Evolutionary conservation across 2,113 vertebrate species (phyloP).

Genomic region (Percopsis transmontana): DNA sequence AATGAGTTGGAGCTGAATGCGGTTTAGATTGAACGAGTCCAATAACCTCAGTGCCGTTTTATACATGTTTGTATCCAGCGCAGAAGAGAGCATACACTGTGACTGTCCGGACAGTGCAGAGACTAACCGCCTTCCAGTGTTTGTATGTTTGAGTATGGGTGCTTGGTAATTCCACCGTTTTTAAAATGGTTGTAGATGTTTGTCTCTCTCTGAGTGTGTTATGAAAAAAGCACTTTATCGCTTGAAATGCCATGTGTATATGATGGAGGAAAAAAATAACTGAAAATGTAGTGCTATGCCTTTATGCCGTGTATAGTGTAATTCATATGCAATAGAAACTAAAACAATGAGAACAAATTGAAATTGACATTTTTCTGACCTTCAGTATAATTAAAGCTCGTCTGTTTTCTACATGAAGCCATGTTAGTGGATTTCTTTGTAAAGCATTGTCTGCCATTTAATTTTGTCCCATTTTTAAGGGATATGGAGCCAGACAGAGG

Average conservation of each 20-base stretch:
- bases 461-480: too few species aligned
- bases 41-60: constrained; percentile 10
- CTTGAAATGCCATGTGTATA: constrained; percentile 60
- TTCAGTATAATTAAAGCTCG: constrained; percentile 69
- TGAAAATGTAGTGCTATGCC: constrained; percentile 52
- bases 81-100: constrained; percentile 28
- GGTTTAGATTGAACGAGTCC: not conserved
- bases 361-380: constrained; percentile 44
- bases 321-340: constrained; percentile 71
- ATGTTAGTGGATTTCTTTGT: too few species aligned
- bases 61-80: constrained; percentile 39
- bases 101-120: constrained; percentile 34
- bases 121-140: constrained; percentile 18
- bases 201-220: not conserved
- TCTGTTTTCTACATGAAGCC: constrained; percentile 51
- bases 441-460: too few species aligned
- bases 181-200: not conserved
- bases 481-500: too few species aligned
- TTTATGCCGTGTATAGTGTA: constrained; percentile 64
- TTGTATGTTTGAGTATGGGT: not conserved
- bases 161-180: not conserved
- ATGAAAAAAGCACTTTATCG: constrained; percentile 77
- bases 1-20: too few species aligned
- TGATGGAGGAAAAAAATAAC: constrained; percentile 41
- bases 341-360: constrained; percentile 64